Conservation (phyloP, 92 coral and sea anemone genomes). For the Parazoanthus swiftii region DNA sequence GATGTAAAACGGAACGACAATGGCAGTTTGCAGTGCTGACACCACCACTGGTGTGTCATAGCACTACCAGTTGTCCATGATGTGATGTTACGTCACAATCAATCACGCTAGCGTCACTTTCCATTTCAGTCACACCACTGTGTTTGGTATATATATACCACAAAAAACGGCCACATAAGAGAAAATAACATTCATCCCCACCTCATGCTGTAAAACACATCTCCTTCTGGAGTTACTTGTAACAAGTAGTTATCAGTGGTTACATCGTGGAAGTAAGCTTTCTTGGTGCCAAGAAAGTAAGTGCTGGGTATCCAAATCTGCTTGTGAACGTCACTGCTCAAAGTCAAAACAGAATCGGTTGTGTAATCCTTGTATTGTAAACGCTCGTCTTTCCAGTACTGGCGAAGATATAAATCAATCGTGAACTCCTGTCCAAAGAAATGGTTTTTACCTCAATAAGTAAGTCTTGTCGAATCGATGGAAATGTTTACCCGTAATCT, state of each 20-base stretch:
- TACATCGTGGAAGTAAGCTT: conserved; percentile 95
- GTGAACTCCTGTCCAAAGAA: conserved; percentile 79
- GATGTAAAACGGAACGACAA: too few relatives aligned
- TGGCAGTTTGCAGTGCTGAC: too few relatives aligned
- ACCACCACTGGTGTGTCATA: too few relatives aligned
- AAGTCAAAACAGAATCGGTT: conserved; percentile 63
- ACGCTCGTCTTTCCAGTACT: conserved; percentile 97
- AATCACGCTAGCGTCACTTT: too few relatives aligned
- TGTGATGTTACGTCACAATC: too few relatives aligned
- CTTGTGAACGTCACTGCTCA: conserved; percentile 87
- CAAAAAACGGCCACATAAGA: neutral
- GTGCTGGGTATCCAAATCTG: conserved; percentile 97
- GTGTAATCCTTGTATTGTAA: conserved; percentile 58
- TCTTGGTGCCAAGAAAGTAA: conserved; percentile 85
- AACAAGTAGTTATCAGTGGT: conserved; percentile 94
- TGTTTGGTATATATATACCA: too few relatives aligned
- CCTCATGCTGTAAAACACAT: conserved; percentile 91
- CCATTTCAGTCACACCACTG: too few relatives aligned
- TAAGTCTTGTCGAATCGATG: too few relatives aligned
- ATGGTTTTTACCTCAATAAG: neutral
- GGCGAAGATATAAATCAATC: conserved; percentile 88
- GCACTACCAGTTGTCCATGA: too few relatives aligned
- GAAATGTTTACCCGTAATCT: too few relatives aligned
- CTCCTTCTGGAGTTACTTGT: conserved; percentile 86
- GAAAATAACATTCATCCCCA: conserved; percentile 1